phyloP scores from a whole-genome alignment of 2,888 invertebrate genomes.

The Melieria picta region DNA sequence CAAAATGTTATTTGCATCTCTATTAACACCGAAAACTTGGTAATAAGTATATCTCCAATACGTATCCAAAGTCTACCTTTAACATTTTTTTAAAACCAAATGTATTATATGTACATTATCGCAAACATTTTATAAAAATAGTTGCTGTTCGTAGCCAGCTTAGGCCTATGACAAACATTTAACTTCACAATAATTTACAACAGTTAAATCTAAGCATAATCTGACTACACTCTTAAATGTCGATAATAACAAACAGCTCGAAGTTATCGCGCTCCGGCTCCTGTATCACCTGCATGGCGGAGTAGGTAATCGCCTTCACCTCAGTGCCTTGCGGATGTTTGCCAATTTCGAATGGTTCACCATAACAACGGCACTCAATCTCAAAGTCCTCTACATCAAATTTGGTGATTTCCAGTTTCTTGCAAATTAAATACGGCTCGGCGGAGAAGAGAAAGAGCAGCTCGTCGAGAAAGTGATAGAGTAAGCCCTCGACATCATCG shows the following conservation, averaged over 20 bases:
- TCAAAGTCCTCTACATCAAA: conserved; percentile 85
- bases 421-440: conserved; percentile 88
- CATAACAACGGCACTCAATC: conserved; percentile 83
- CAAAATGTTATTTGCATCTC: no score
- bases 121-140: no score
- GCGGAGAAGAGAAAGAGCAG: conserved; percentile 90
- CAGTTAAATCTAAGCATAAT: not conserved
- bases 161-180: not conserved
- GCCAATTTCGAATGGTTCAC: conserved; percentile 92
- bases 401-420: conserved; percentile 87
- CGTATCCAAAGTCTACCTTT: no score
- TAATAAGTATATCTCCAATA: no score
- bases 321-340: conserved; percentile 98
- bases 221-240: conserved; percentile 75
- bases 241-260: conserved; percentile 97
- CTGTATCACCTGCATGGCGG: conserved; percentile 94
- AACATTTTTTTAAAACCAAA: no score
- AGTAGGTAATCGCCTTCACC: conserved; percentile 99
- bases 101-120: no score
- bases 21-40: no score
- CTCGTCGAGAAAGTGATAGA: conserved; percentile 95
- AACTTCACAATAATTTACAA: no score
- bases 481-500: conserved; percentile 86
- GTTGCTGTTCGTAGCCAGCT: no score
- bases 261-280: conserved; percentile 75